Evolutionary conservation across 2,888 invertebrate species (phyloP).

Genomic region (Hymenopus coronatus): DNA sequence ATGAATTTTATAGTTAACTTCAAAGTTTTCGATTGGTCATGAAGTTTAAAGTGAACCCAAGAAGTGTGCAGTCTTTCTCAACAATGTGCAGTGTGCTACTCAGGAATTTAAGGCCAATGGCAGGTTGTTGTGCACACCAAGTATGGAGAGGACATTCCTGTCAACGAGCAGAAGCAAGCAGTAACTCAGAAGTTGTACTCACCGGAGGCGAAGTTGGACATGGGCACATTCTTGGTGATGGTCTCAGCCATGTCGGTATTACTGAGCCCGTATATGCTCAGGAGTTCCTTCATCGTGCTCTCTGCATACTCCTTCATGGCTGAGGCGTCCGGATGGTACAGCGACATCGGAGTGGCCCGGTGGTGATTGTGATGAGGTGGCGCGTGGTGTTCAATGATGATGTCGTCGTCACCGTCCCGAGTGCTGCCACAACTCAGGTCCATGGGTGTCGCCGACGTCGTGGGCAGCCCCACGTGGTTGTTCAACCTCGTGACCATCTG

Average conservation of each 20-base stretch:
- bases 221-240: constrained; percentile 65
- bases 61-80: too few relatives aligned
- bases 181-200: constrained; percentile 41
- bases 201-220: constrained; percentile 68
- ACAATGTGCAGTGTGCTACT: too few relatives aligned
- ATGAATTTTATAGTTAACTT: too few relatives aligned
- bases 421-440: constrained; percentile 42
- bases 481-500: constrained; percentile 40
- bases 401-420: constrained; percentile 29
- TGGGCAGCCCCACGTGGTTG: constrained; percentile 45
- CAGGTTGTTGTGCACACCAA: too few relatives aligned
- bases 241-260: constrained; percentile 66
- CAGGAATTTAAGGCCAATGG: too few relatives aligned
- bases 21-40: too few relatives aligned
- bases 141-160: too few relatives aligned
- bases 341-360: neutral
- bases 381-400: neutral
- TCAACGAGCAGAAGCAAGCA: too few relatives aligned
- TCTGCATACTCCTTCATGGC: constrained; percentile 74
- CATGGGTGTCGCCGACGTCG: constrained; percentile 51
- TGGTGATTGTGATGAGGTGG: constrained; percentile 20
- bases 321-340: constrained; percentile 49
- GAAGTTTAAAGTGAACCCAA: too few relatives aligned
- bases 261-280: constrained; percentile 73
- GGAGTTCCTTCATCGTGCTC: constrained; percentile 74